Evolutionary conservation across 2,797 vertebrate genomes (phyloP), one percentile per base, ranked within the genome.

Genomic region (Coracias cyanogaster): DNA sequence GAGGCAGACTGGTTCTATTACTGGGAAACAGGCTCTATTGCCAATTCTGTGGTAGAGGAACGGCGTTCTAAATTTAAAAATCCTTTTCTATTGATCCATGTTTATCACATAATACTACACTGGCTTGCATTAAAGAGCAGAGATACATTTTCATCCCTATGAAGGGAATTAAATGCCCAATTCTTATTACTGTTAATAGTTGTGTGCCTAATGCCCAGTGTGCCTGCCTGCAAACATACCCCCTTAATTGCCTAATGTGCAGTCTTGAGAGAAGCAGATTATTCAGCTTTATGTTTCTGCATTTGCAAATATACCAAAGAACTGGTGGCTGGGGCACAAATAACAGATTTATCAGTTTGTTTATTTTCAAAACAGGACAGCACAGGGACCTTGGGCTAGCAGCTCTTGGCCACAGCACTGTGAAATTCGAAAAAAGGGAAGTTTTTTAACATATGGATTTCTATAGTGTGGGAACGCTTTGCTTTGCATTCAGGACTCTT

Each of bases 121-220:
- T 21, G 79, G 89, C 52, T 69, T 78, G 94, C 73, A 96, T 97
- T 96, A 96, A 93, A 85, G 49, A 94, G 54, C 2, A 0, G 49
- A 96, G 85, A 94, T 96, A 61, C 39, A 65, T 97, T 98, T 90
- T 96, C 89, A 92, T 87, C 79, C 86, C 55, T 87, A 78, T 69
- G 55, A 93, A 96, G 92, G 84, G 96, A 97, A 97, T 96, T 91
- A 96, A 97, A 96, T 94, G 94, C 93, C 93, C 89, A 93, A 74
- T 95, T 97, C 96, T 89, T 96, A 73, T 95, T 92, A 93, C 85
- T 91, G 77, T 88, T 96, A 89, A 86, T 93, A 89, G 82, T 85
- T 45, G 55, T 48, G 49, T 95, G 90, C 92, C 90, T 97, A 91
- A 85, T 93, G 91, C 93, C 93, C 89, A 90, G 79, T 6, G 76